Percentiles rank a stretch among this genome's conserved stretches.
These are phyloP conservation scores for Psittacula echo DNA, from an alignment of 2,797 vertebrate genomes.

Conservation along the genomic window DNA sequence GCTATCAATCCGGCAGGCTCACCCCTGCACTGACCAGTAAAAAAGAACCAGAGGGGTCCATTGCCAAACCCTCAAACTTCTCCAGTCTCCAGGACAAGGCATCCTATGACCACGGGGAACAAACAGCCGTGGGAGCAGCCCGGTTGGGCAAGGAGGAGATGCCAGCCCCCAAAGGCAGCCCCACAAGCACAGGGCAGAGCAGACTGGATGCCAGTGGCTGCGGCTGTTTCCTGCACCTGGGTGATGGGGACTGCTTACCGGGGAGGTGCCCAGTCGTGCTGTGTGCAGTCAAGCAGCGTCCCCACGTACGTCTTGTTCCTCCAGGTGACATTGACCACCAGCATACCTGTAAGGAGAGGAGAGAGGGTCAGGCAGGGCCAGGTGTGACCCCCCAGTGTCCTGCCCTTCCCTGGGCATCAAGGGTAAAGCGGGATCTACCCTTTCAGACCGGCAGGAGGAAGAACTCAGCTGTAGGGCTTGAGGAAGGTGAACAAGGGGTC, in stretches of 20 bases:
- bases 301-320: constrained; percentile 99
- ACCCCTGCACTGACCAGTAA: accelerated
- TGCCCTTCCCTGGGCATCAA: background rate
- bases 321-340: constrained; percentile 99
- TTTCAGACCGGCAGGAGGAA: background rate
- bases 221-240: background rate
- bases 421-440: background rate
- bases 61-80: background rate
- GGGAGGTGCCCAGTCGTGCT: constrained; percentile 98
- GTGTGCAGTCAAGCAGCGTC: constrained; percentile 95
- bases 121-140: background rate
- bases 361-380: background rate
- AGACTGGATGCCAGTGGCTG: no score
- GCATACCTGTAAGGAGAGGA: constrained; percentile 85
- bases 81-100: background rate
- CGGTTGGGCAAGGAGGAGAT: background rate
- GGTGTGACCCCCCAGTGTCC: accelerated
- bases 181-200: accelerated
- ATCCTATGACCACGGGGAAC: accelerated
- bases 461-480: background rate
- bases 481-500: background rate
- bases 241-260: constrained; percentile 78
- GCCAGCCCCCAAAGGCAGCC: background rate
- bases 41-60: background rate
- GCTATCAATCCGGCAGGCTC: accelerated